Evolutionary conservation across 2,113 vertebrate genomes (phyloP), one percentile per base, ranked within the genome.

Genomic region (Callithrix jacchus): DNA sequence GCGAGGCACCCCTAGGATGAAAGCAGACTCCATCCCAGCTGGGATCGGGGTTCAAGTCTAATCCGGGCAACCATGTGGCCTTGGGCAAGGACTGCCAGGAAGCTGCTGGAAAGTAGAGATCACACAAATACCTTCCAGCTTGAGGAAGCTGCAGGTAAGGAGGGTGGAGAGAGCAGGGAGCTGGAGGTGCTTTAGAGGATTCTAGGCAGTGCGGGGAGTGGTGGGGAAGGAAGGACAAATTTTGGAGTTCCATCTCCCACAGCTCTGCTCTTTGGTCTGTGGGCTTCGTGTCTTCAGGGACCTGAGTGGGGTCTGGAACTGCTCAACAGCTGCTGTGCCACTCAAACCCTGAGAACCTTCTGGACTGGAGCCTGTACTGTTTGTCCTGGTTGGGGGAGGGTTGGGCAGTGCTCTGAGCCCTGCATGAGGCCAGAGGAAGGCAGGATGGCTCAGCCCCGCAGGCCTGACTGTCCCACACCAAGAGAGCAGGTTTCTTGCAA

Each of bases 201-300:
- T 92, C 64, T 18, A 73, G 76, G 81, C 49, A 21, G 70, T 7
- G 13, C 40, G 17, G 2, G 66, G 6, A 17, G 20, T 35, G 56
- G 52, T 0, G 1, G 54, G 83, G 6, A 58, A 23, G 18, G 45
- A 23, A 14, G 35, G 3, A 0, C 6, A 10, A 25, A 4, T 84
- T 42, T 21, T 21, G 42, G 90, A 21, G 0, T 5, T 23, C 20
- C 1, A 5, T 9, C 5, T 25, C 83, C 68, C 42, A n/a, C 32
- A 7, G 8, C 42, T 87, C 35, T 42, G 70, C 74, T 45, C 49
- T 18, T 25, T 5, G 32, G 20, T 18, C 89, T 9, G 37, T 58
- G 42, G 35, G 6, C 37, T 40, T 61, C 8, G 8, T 13, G 40
- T 52, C 87, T 42, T 40, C 35, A 0, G 79, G 4, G 6, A n/a